These are phyloP conservation scores for Henricia sp. DNA, from an alignment of 53 echinoderm and acorn worm species.

Conservation along the genomic window DNA sequence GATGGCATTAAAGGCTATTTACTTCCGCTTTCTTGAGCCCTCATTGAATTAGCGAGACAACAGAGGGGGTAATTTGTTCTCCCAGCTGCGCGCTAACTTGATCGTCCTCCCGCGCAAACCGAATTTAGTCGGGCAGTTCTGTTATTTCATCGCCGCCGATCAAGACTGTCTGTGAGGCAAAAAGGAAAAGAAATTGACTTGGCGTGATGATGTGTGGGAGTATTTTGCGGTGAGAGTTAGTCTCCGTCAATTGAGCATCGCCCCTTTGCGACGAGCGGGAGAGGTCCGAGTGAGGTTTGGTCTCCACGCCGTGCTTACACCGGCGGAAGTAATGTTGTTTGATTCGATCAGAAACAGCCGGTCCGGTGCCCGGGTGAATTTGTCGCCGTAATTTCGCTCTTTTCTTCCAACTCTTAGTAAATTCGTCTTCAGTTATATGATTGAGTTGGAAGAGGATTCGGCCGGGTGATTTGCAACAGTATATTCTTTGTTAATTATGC, in stretches of 20 bases:
- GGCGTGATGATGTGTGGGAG: slow-evolving; percentile 19
- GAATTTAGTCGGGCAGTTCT: slow-evolving; percentile 32
- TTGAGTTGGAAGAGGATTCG: background rate
- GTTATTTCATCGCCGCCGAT: slow-evolving; percentile 33
- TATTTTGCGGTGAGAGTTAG: slow-evolving; percentile 11
- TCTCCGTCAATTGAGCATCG: background rate
- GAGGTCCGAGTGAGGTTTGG: background rate
- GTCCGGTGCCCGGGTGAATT: background rate
- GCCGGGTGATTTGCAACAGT: slow-evolving; percentile 44
- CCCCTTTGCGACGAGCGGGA: slow-evolving; percentile 30
- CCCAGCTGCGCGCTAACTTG: slow-evolving; percentile 59
- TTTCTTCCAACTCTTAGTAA: background rate
- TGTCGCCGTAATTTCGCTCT: background rate
- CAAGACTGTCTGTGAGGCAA: slow-evolving; percentile 39
- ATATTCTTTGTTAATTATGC: slow-evolving; percentile 44
- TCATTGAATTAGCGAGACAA: slow-evolving; percentile 50
- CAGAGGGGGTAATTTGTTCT: slow-evolving; percentile 38
- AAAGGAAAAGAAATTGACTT: slow-evolving; percentile 29
- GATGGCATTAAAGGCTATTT: slow-evolving; percentile 51
- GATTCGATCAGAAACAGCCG: slow-evolving; percentile 34
- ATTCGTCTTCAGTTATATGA: background rate
- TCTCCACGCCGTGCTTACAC: background rate
- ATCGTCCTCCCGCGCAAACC: slow-evolving; percentile 36
- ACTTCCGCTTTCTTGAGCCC: slow-evolving; percentile 36
- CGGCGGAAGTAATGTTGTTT: slow-evolving; percentile 43